Conservation (phyloP, 2,113 vertebrate genomes). For the Zosterops pallidus region DNA sequence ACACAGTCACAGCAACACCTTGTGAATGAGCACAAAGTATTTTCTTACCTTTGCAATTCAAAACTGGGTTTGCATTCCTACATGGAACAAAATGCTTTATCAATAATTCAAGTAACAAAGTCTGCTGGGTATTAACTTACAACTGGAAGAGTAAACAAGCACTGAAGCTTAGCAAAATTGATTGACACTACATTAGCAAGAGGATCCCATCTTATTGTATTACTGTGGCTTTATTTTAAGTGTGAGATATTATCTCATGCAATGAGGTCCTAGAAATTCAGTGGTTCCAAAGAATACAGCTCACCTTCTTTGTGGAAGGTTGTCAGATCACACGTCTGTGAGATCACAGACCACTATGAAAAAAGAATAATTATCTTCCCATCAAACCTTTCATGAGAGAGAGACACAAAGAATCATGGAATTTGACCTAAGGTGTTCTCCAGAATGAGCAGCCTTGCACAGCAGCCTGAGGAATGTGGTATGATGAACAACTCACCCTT, state of each 20-base stretch:
- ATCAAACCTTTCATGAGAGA: not conserved
- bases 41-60: not conserved
- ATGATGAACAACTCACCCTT: not conserved
- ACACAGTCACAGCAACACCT: not conserved
- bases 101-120: constrained; percentile 71
- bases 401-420: not conserved
- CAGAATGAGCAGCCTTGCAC: not conserved
- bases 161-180: constrained; percentile 33
- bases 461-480: not conserved
- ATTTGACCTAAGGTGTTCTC: not conserved
- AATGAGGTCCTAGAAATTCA: not conserved
- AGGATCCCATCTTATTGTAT: not conserved
- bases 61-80: constrained; percentile 37
- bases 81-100: constrained; percentile 67
- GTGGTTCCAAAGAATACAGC: not conserved
- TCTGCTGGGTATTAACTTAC: constrained; percentile 51
- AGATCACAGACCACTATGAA: not conserved
- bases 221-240: not conserved
- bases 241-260: not conserved
- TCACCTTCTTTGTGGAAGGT: not conserved
- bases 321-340: not conserved
- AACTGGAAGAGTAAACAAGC: constrained; percentile 59
- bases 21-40: not conserved
- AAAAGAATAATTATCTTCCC: not conserved
- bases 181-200: constrained; percentile 9